Conservation (phyloP, 2,888 invertebrate genomes). For the Phyllotreta striolata region DNA sequence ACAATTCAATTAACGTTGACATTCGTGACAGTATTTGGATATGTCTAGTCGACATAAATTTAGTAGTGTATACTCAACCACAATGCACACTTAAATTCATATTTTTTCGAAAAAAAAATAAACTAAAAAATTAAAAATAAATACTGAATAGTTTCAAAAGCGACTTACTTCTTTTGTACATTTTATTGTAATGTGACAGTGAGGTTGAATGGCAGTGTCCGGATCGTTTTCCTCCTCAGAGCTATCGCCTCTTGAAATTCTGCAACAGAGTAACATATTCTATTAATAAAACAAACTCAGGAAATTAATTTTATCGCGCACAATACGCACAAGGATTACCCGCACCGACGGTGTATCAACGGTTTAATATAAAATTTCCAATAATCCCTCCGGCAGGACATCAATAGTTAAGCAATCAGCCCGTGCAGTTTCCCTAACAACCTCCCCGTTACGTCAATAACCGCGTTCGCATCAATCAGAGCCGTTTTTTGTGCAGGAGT, state of each 20-base stretch:
- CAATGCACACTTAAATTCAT: too few relatives aligned
- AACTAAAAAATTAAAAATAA: too few relatives aligned
- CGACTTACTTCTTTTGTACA: conserved; percentile 84
- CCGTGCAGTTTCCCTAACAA: conserved; percentile 1
- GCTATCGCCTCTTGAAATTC: conserved; percentile 39
- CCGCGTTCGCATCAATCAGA: background rate
- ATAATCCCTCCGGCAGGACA: too few relatives aligned
- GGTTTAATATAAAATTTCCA: too few relatives aligned
- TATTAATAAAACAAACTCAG: background rate
- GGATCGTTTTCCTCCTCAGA: conserved; percentile 44
- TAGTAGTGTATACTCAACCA: too few relatives aligned
- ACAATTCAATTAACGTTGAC: too few relatives aligned
- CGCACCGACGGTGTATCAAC: too few relatives aligned
- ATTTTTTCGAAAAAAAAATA: too few relatives aligned
- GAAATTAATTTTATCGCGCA: background rate
- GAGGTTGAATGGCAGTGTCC: conserved; percentile 75
- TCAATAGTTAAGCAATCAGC: too few relatives aligned
- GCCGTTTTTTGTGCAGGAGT: conserved; percentile 1
- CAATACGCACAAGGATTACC: background rate
- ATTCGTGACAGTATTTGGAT: too few relatives aligned
- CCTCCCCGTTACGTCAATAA: conserved; percentile 9
- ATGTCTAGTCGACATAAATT: too few relatives aligned
- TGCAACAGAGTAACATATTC: conserved; percentile 32
- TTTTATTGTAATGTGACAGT: conserved; percentile 92
- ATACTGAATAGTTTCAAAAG: background rate